These are phyloP conservation scores for Metalampra italica DNA, from an alignment of 2,888 invertebrate genomes.

Conservation along the genomic window DNA sequence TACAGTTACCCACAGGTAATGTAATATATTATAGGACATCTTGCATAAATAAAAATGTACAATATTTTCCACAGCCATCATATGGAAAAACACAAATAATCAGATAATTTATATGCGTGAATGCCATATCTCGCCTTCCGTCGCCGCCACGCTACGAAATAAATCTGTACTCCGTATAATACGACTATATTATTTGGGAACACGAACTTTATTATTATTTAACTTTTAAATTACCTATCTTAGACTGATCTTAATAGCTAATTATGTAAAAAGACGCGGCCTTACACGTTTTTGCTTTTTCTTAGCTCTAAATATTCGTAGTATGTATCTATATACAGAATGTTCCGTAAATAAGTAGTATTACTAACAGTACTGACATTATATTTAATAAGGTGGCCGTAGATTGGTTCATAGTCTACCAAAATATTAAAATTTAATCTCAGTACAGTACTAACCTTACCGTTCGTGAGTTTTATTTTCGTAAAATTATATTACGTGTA, in stretches of 20 bases:
- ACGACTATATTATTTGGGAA: not conserved
- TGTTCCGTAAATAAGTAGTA: too few relatives aligned
- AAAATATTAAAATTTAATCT: too few relatives aligned
- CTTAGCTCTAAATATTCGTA: too few relatives aligned
- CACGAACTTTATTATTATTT: constrained; percentile 3
- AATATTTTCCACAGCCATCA: not conserved
- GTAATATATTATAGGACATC: not conserved
- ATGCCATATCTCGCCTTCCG: constrained; percentile 1
- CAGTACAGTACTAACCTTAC: too few relatives aligned
- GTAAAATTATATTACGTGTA: too few relatives aligned
- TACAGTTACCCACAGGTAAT: not conserved
- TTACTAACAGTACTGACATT: too few relatives aligned
- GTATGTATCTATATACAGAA: too few relatives aligned
- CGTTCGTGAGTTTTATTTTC: too few relatives aligned
- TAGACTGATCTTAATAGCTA: not conserved
- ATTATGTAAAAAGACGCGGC: not conserved
- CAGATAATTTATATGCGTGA: constrained; percentile 8
- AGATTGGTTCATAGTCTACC: too few relatives aligned
- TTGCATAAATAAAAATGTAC: not conserved
- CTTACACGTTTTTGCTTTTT: not conserved
- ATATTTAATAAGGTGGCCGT: too few relatives aligned
- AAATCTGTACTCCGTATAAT: constrained; percentile 3
- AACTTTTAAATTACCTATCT: not conserved
- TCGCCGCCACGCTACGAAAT: too few relatives aligned
- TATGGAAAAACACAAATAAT: constrained; percentile 6